These are phyloP conservation scores for Endotricha flammealis DNA, from an alignment of 2,888 invertebrate genomes.

Conservation along the genomic window DNA sequence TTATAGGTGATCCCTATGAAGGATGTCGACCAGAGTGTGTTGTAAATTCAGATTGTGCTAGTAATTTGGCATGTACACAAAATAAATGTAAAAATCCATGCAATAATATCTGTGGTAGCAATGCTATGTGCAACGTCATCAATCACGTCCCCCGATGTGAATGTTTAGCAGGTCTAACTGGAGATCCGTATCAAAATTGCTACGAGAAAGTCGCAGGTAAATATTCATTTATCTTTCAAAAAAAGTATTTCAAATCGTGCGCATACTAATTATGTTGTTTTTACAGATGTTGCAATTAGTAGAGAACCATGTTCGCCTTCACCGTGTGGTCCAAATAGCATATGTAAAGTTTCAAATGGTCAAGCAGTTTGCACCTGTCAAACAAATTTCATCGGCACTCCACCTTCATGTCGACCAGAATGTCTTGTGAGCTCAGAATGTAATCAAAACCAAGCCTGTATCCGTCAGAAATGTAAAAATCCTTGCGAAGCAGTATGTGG, in stretches of 20 bases:
- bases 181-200: conserved; percentile 80
- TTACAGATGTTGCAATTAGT: conserved; percentile 45
- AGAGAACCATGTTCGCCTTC: conserved; percentile 84
- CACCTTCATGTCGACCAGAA: conserved; percentile 82
- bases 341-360: conserved; percentile 83
- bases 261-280: conserved; percentile 1
- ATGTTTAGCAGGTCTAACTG: conserved; percentile 80
- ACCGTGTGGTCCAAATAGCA: conserved; percentile 86
- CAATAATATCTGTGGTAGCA: conserved; percentile 84
- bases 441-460: conserved; percentile 80
- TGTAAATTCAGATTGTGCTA: conserved; percentile 84
- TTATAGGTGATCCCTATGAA: conserved; percentile 87
- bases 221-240: conserved; percentile 3
- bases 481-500: conserved; percentile 85
- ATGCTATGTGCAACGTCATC: conserved; percentile 84
- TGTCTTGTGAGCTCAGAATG: conserved; percentile 83
- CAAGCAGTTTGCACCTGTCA: conserved; percentile 86
- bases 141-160: conserved; percentile 85
- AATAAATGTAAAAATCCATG: conserved; percentile 88
- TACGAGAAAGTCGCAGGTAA: conserved; percentile 55
- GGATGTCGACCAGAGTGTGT: conserved; percentile 87
- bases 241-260: neutral
- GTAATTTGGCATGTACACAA: conserved; percentile 84
- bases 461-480: conserved; percentile 82
- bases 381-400: conserved; percentile 81